Conservation (phyloP, 2,113 vertebrate genomes). For the Pimephales promelas region DNA sequence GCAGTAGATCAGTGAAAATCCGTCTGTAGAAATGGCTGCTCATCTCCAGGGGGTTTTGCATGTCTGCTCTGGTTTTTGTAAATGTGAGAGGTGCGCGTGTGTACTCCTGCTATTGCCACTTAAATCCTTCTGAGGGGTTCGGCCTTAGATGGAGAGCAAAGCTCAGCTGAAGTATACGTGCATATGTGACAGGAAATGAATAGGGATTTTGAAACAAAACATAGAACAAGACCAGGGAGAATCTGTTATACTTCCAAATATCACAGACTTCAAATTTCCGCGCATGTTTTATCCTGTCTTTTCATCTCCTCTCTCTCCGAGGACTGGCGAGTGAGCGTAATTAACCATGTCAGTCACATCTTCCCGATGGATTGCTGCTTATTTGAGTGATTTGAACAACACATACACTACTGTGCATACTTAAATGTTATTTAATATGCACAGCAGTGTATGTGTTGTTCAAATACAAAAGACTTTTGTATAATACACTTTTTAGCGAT, state of each 20-base stretch:
- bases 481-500: background rate
- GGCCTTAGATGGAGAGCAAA: background rate
- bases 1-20: conserved; percentile 47
- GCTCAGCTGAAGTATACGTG: background rate
- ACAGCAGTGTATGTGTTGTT: no score
- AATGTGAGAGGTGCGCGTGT: conserved; percentile 15
- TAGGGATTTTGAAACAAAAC: conserved; percentile 36
- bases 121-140: background rate
- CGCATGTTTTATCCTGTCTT: background rate
- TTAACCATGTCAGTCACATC: conserved; percentile 32
- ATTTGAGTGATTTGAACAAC: conserved; percentile 3
- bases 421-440: no score
- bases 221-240: background rate
- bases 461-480: background rate
- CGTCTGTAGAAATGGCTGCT: conserved; percentile 51
- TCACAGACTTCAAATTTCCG: conserved; percentile 21
- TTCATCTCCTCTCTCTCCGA: conserved; percentile 3
- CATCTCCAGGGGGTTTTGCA: conserved; percentile 48
- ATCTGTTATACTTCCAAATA: conserved; percentile 17
- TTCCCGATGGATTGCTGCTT: background rate
- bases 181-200: conserved; percentile 30
- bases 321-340: conserved; percentile 1
- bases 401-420: background rate
- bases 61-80: conserved; percentile 18
- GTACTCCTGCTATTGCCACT: background rate